Base-by-base conservation (phyloP, 2,113 vertebrate species). In the Alethe diademata region DNA sequence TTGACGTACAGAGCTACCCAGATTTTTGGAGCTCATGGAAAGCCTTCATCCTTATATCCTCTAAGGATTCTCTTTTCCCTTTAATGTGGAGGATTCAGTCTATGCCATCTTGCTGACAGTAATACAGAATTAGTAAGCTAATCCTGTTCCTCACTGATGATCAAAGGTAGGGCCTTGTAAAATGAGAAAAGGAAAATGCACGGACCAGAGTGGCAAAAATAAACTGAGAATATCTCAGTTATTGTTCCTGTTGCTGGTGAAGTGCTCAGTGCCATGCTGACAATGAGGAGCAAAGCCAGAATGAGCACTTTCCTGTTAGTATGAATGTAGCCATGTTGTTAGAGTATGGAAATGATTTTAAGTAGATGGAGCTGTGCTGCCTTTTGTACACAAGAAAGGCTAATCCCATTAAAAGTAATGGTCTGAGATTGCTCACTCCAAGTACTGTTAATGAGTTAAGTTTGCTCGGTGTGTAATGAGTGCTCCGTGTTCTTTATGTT, bases 371-470 rank as follows among this genome's bases (percentile, higher is more conserved):
- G 75, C 78, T 94, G 60, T 74, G 51, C 80, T 96, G 83, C 83
- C 84, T 96, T 95, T 95, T 95, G 83, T 94, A 87, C 90, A 92
- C 76, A 95, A 89, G 92, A 93, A 96, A 95, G 86, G 83, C 86
- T 93, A 95, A 94, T 95, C 91, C 83, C 90, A 95, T 96, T 95
- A 96, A 97, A 96, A 94, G 94, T 89, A 96, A 96, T 95, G 87
- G 74, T 78, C 85, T 93, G 93, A 91, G 86, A 92, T 96, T 94
- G 83, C 66, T 97, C 94, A 90, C 81, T 95, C 56, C 91, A 95
- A 96, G 83, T 81, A 86, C 90, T 94, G 91, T 89, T 95, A 96
- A 94, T 96, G 89, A 96, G 93, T 92, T 89, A 96, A 96, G 71
- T 96, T 96, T 96, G 61, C 86, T 94, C 45, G 31, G 73, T 83